phyloP scores from a whole-genome alignment of 2,888 invertebrate genomes.

The Artemia sinica region DNA sequence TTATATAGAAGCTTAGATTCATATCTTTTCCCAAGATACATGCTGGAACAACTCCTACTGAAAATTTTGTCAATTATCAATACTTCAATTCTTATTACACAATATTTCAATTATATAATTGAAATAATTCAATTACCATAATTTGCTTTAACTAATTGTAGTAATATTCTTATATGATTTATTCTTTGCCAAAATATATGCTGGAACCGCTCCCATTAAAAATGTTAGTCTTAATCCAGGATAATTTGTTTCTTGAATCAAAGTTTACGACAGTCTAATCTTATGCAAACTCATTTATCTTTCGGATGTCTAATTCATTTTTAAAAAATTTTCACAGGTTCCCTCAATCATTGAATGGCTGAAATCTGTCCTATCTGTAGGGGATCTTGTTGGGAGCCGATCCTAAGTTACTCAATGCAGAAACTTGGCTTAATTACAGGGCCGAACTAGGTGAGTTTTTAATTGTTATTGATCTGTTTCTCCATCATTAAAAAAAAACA shows the following conservation, averaged over 20 bases:
- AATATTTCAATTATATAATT: no score
- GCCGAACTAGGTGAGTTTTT: constrained; percentile 34
- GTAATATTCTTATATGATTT: no score
- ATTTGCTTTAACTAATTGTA: no score
- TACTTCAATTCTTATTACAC: no score
- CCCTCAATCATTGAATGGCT: constrained; percentile 39
- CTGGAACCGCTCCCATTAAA: not conserved
- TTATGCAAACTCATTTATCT: not conserved
- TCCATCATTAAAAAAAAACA: no score
- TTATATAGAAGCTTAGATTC: no score
- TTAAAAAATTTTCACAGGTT: constrained; percentile 15
- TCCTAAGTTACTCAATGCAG: constrained; percentile 49
- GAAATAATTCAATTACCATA: no score
- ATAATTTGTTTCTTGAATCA: not conserved
- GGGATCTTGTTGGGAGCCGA: constrained; percentile 55
- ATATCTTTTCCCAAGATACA: no score
- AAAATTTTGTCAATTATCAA: no score
- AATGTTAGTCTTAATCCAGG: constrained; percentile 3
- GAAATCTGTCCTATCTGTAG: constrained; percentile 32
- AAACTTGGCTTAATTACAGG: constrained; percentile 45
- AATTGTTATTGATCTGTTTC: no score
- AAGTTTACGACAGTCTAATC: not conserved
- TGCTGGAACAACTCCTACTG: no score
- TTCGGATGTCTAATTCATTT: not conserved
- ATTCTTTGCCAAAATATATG: no score